phyloP scores from a whole-genome alignment of 1,140 invertebrate genomes.

The Hormaphis cornu region DNA sequence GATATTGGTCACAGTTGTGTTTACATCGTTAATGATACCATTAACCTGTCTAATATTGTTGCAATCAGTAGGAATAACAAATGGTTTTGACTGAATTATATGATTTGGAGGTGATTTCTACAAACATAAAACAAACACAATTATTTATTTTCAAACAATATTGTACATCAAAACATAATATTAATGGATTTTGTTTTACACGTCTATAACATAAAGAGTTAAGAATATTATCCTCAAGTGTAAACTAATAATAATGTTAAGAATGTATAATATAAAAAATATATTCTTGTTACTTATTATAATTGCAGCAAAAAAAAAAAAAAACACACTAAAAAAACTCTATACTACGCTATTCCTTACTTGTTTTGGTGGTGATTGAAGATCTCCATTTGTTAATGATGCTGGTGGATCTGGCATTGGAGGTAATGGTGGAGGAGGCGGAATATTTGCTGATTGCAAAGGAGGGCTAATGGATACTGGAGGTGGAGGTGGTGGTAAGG shows the following conservation, averaged over 20 bases:
- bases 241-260: too few species aligned
- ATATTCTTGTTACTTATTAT: too few species aligned
- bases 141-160: neutral
- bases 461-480: constrained; percentile 38
- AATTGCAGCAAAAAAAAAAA: too few species aligned
- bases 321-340: too few species aligned
- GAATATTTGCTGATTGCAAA: constrained; percentile 40
- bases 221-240: too few species aligned
- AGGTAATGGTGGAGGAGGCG: constrained; percentile 52
- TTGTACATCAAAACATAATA: too few species aligned
- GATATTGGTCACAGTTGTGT: constrained; percentile 21
- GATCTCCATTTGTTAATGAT: constrained; percentile 44
- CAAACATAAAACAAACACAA: neutral
- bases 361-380: constrained; percentile 42
- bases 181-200: too few species aligned
- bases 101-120: constrained; percentile 24
- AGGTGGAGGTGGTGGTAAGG: constrained; percentile 38
- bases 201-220: too few species aligned
- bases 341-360: constrained; percentile 34
- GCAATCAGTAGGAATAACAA: constrained; percentile 5
- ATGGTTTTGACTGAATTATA: constrained; percentile 23
- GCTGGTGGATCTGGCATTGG: constrained; percentile 56
- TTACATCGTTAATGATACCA: constrained; percentile 12
- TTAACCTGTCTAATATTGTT: constrained; percentile 14
- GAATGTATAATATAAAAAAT: too few species aligned